These are phyloP conservation scores for Manacus vitellinus DNA, from an alignment of 2,113 vertebrate genomes.

Conservation along the genomic window DNA sequence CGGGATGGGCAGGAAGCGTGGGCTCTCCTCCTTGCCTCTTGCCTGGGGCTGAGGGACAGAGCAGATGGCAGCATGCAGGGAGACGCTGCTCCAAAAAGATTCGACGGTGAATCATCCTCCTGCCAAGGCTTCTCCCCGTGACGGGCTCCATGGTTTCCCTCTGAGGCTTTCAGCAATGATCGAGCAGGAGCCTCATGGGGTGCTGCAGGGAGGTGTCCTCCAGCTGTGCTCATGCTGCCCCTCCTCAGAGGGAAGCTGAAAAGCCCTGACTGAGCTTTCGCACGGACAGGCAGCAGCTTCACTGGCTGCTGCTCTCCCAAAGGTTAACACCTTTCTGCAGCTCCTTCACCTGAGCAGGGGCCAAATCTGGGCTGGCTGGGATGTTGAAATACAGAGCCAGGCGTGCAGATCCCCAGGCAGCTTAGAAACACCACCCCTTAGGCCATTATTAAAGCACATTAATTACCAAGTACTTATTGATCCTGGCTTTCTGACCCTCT, in stretches of 20 bases:
- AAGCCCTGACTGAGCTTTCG: not conserved
- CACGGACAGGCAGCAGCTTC: fast-evolving
- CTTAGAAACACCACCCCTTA: not conserved
- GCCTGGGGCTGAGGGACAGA: not conserved
- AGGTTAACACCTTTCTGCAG: fast-evolving
- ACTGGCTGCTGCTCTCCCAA: not conserved
- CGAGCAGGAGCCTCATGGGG: fast-evolving
- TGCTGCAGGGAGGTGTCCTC: not conserved
- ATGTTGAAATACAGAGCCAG: not conserved
- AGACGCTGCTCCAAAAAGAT: not conserved
- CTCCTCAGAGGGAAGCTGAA: not conserved
- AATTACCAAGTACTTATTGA: slow-evolving; percentile 40
- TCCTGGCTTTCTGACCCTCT: not conserved
- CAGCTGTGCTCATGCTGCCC: not conserved
- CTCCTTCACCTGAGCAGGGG: not conserved
- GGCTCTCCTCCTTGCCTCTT: not conserved
- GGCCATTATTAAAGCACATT: slow-evolving; percentile 20
- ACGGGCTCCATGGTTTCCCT: not conserved
- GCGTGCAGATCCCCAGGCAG: not conserved
- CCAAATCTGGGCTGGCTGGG: not conserved
- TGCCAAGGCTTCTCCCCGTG: not conserved
- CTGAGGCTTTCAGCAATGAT: not conserved
- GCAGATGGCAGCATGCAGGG: slow-evolving; percentile 9
- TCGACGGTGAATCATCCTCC: not conserved
- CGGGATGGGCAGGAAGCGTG: fast-evolving